phyloP scores from a whole-genome alignment of 1,140 invertebrate genomes.

The Nylanderia fulva region DNA sequence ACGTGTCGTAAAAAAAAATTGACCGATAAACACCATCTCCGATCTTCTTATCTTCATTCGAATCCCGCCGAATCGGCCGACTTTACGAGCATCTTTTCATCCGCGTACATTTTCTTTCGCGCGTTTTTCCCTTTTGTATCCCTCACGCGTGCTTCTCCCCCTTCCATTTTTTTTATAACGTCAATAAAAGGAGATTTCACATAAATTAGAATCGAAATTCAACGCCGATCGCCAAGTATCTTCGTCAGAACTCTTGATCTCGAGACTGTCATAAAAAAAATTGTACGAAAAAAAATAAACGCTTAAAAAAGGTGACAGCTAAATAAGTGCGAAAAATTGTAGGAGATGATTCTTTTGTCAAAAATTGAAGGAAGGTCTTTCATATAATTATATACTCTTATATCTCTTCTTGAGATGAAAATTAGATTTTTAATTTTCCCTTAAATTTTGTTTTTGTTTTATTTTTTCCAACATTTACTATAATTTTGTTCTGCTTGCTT shows the following conservation, averaged over 20 bases:
- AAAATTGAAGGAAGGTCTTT: too few relatives aligned
- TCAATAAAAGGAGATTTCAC: slow-evolving; percentile 71
- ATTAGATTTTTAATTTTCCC: too few relatives aligned
- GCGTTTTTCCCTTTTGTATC: background rate
- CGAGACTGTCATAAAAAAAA: slow-evolving; percentile 42
- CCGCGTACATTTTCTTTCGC: background rate
- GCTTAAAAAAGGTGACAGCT: background rate
- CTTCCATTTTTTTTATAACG: slow-evolving; percentile 69
- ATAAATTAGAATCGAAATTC: slow-evolving; percentile 69
- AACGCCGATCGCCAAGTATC: slow-evolving; percentile 10
- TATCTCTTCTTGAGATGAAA: too few relatives aligned
- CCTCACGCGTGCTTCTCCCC: background rate
- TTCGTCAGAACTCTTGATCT: slow-evolving; percentile 17
- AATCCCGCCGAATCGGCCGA: slow-evolving; percentile 56
- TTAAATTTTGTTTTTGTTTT: too few relatives aligned
- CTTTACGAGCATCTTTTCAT: slow-evolving; percentile 68
- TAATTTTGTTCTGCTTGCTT: too few relatives aligned
- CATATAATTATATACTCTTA: too few relatives aligned
- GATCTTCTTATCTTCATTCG: slow-evolving; percentile 64
- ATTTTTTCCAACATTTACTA: too few relatives aligned
- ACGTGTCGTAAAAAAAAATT: slow-evolving; percentile 56
- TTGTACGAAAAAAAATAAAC: background rate
- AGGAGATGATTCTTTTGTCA: too few relatives aligned
- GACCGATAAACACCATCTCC: background rate
- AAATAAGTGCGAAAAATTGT: too few relatives aligned